Percentiles rank a stretch among this genome's conserved stretches.
These are phyloP conservation scores for Adelosebastes latens DNA, from an alignment of 2,797 vertebrate genomes.

Conservation along the genomic window DNA sequence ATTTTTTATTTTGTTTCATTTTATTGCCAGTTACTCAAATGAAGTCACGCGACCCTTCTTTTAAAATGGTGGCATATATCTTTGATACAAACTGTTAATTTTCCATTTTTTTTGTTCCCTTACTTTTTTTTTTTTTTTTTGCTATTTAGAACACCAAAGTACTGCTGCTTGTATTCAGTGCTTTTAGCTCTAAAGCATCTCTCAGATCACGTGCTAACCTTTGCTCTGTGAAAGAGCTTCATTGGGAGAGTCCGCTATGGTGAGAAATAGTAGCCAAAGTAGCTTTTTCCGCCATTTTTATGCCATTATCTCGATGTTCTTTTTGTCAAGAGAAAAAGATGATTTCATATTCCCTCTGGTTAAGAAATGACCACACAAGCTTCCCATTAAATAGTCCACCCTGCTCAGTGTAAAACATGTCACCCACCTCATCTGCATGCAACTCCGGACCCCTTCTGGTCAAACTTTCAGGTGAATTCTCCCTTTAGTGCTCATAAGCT, in stretches of 20 bases:
- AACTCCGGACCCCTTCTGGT: slow-evolving; percentile 14
- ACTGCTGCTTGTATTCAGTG: slow-evolving; percentile 45
- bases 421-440: slow-evolving; percentile 41
- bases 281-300: slow-evolving; percentile 19
- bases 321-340: slow-evolving; percentile 33
- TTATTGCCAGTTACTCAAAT: slow-evolving; percentile 57
- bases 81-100: slow-evolving; percentile 52
- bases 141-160: slow-evolving; percentile 62
- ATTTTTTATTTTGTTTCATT: slow-evolving; percentile 34
- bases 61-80: slow-evolving; percentile 36
- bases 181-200: slow-evolving; percentile 33
- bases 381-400: slow-evolving; percentile 6
- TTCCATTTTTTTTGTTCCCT: background rate
- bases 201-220: background rate
- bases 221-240: slow-evolving; percentile 30
- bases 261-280: slow-evolving; percentile 40
- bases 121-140: slow-evolving; percentile 15
- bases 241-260: slow-evolving; percentile 45
- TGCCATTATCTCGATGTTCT: slow-evolving; percentile 11
- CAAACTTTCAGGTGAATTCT: background rate
- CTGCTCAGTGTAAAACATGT: slow-evolving; percentile 16
- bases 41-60: slow-evolving; percentile 57
- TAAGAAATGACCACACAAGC: slow-evolving; percentile 3
- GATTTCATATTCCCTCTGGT: slow-evolving; percentile 7
- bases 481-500: slow-evolving; percentile 5